phyloP scores from a whole-genome alignment of 2,888 invertebrate species.

The Heterodera filipjevi region DNA sequence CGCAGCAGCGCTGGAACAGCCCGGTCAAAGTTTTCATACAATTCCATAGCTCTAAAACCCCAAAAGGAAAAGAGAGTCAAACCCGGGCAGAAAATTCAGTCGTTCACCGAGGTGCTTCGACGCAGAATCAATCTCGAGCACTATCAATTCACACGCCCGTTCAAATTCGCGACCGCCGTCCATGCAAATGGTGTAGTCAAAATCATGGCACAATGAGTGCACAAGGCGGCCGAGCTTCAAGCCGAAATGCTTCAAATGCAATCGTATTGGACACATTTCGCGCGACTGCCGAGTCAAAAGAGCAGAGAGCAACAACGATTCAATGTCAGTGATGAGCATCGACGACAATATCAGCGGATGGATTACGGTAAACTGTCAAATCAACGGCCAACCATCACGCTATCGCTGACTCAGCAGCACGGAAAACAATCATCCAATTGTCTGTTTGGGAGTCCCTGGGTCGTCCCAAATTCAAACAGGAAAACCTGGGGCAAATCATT shows the following conservation, averaged over 20 bases:
- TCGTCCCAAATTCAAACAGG: background rate
- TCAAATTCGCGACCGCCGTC: too few relatives aligned
- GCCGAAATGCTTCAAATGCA: background rate
- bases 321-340: background rate
- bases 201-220: too few relatives aligned
- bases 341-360: background rate
- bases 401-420: background rate
- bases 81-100: background rate
- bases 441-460: background rate
- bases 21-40: background rate
- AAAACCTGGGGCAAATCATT: background rate
- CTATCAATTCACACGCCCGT: too few relatives aligned
- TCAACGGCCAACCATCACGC: background rate
- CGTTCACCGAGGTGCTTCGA: too few relatives aligned
- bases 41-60: background rate
- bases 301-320: background rate
- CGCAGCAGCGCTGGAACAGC: background rate
- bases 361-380: background rate
- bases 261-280: background rate
- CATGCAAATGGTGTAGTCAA: too few relatives aligned
- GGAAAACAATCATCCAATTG: background rate
- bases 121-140: too few relatives aligned
- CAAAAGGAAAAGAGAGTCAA: background rate
- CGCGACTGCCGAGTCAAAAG: background rate
- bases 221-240: too few relatives aligned